A percentile compares a stretch with the other conserved stretches of the same genome.
Evolutionary conservation across 2,797 vertebrate species (phyloP).

Genomic region (Harpagifer antarcticus): DNA sequence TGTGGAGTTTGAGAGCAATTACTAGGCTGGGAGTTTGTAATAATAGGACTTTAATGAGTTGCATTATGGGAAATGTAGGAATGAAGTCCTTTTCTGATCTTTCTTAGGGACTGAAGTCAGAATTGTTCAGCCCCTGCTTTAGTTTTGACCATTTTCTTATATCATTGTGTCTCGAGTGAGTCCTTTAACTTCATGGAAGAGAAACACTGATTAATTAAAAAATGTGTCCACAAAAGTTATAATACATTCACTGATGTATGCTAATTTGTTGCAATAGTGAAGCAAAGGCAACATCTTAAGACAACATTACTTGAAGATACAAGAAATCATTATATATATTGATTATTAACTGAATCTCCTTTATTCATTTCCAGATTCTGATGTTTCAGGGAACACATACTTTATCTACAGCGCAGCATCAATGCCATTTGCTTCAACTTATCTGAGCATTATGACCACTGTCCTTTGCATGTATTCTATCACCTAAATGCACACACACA

Average conservation of each 20-base stretch:
- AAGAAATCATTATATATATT: neutral
- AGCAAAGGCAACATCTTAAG: neutral
- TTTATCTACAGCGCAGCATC: conserved; percentile 66
- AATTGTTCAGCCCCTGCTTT: neutral
- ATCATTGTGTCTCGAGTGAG: neutral
- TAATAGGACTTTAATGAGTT: too few relatives aligned
- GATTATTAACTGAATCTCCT: neutral
- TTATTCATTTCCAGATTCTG: conserved; percentile 50
- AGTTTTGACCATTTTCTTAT: neutral
- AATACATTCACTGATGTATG: neutral
- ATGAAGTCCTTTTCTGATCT: too few relatives aligned
- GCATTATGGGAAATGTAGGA: too few relatives aligned
- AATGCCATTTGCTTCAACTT: conserved; percentile 7
- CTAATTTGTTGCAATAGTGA: neutral
- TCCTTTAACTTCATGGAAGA: neutral
- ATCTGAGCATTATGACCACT: neutral
- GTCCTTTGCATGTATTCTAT: conserved; percentile 39
- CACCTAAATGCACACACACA: conserved; percentile 68
- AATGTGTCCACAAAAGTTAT: neutral
- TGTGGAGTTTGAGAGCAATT: too few relatives aligned
- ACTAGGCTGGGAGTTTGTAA: too few relatives aligned
- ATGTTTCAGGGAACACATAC: conserved; percentile 44
- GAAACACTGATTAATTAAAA: too few relatives aligned
- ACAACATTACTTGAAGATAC: neutral
- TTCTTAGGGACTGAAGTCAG: too few relatives aligned